Evolutionary conservation across 2,797 vertebrate genomes (phyloP), one percentile per base, ranked within the genome.

Genomic region (Argya squamiceps): DNA sequence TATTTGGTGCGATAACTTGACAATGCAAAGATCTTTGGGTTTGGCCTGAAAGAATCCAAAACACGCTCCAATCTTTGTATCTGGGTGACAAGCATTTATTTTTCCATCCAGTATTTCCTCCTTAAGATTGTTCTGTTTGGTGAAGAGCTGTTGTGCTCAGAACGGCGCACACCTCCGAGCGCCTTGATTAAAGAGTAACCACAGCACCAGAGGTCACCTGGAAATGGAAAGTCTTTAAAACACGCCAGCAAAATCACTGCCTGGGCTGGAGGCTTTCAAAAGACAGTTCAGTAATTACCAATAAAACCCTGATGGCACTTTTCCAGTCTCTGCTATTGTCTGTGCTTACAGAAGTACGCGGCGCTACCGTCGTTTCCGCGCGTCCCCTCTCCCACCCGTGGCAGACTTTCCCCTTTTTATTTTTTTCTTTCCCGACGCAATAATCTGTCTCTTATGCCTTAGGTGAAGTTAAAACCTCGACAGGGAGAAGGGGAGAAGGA

Each of bases 401-500:
- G 49, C 3, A 6, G 47, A 50, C 73, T 95, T 92, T 50, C 84
- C 70, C 21, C 13, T 5, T 15, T 11, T 49, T 26, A 15, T 18
- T 8, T 19, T 11, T 50, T 22, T 20, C 36, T 21, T 89, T n/a
- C 64, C 80, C 24, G 2, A 43, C 2, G 1, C 5, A 34, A 67
- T 89, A 89, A 91, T 92, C 80, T 71, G 63, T 60, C 91, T 92
- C 96, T 97, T 82, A 93, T 96, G 94, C 97, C 87, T 79, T 97
- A 98, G 97, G 97, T 98, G 98, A 98, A 98, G 97, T 97, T 96
- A 91, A 97, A 96, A 96, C 92, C 95, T 98, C 92, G 62, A 97
- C 89, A 10, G 97, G 97, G 97, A 98, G 90, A 96, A 97, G 10
- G 97, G 97, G 97, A 98, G 90, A 96, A 97, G 97, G 96, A 96